Percentiles rank a stretch among this genome's conserved stretches.
These are phyloP conservation scores for Lycocorax pyrrhopterus DNA, from an alignment of 2,113 vertebrate species.

Conservation along the genomic window DNA sequence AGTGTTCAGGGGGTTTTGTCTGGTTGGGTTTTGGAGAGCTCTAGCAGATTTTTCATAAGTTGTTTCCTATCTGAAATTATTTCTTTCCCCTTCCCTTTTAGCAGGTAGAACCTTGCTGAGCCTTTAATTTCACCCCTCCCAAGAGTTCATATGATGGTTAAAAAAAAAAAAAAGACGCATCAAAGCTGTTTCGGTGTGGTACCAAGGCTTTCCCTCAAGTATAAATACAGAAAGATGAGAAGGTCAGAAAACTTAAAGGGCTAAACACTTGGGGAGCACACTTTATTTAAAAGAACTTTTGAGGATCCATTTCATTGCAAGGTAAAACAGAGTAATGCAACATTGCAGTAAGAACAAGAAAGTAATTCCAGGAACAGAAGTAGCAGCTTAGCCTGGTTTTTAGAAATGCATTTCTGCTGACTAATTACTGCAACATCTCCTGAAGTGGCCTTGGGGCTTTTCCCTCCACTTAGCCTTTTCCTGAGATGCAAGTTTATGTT, in stretches of 20 bases:
- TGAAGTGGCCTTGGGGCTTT: neutral
- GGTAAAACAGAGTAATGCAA: neutral
- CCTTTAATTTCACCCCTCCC: neutral
- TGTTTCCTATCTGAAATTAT: neutral
- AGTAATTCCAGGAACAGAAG: neutral
- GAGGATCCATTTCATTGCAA: neutral
- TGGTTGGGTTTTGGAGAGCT: neutral
- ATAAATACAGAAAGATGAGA: neutral
- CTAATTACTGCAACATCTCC: neutral
- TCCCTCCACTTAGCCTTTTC: neutral
- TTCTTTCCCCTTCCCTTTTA: neutral
- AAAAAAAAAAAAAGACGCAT: neutral
- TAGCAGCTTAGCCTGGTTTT: neutral
- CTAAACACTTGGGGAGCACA: accelerated
- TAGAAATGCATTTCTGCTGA: neutral
- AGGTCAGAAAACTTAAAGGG: neutral
- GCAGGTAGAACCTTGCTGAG: neutral
- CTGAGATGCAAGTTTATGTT: neutral
- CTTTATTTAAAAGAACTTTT: neutral
- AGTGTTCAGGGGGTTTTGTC: neutral
- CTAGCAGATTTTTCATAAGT: neutral
- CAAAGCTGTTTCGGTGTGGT: accelerated
- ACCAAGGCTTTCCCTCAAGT: neutral
- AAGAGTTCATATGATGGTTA: neutral
- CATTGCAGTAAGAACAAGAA: neutral